A percentile compares a stretch with the other conserved stretches of the same genome.
These are phyloP conservation scores for Opisthocomus hoazin DNA, from an alignment of 2,113 vertebrate genomes.

Conservation along the genomic window DNA sequence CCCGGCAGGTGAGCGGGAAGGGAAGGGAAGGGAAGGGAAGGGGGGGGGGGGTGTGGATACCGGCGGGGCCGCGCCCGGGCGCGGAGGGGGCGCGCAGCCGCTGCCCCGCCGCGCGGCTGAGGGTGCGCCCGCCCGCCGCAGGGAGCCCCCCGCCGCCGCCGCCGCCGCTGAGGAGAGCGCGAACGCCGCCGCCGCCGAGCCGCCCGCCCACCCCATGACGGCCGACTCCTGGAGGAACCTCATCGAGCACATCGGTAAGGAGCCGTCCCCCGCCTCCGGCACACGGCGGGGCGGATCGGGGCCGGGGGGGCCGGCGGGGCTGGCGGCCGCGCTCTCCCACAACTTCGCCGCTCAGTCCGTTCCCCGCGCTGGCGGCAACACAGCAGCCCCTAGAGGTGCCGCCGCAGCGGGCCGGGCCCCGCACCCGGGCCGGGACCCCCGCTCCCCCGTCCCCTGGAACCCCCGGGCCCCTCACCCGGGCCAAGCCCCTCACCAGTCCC, in stretches of 20 bases:
- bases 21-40: no score
- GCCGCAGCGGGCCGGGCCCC: neutral
- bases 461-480: no score
- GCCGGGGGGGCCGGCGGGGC: neutral
- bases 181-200: constrained; percentile 52
- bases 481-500: neutral
- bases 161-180: constrained; percentile 63
- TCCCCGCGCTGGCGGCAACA: neutral
- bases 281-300: no score
- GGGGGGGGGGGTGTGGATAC: neutral
- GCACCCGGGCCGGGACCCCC: no score
- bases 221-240: constrained; percentile 76
- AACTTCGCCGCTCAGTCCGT: neutral
- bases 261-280: neutral
- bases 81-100: neutral
- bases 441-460: no score
- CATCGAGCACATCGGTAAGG: constrained; percentile 77
- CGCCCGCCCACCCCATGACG: constrained; percentile 70
- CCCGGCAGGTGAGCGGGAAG: constrained; percentile 54
- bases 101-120: neutral
- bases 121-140: neutral
- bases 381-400: neutral
- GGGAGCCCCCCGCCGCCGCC: constrained; percentile 53
- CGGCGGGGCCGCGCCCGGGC: neutral
- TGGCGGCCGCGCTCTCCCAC: neutral